Evolutionary conservation across 1,140 invertebrate genomes (phyloP).

Genomic region (Scylla paramamosain): DNA sequence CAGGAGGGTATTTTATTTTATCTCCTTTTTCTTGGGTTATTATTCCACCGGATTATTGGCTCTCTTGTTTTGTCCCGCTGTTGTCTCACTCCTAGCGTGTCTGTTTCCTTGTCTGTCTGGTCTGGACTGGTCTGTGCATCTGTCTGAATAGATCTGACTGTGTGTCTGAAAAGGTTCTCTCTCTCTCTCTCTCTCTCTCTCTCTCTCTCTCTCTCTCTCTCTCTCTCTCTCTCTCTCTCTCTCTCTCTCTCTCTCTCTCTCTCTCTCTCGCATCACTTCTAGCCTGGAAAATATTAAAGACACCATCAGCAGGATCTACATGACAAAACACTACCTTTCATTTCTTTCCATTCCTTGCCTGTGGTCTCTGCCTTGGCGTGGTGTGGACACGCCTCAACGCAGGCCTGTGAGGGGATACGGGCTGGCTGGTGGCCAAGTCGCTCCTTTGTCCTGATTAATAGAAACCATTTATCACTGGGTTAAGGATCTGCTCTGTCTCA

Average conservation of each 20-base stretch:
- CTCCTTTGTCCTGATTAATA: slow-evolving; percentile 60
- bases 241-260: slow-evolving; percentile 47
- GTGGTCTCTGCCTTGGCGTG: not conserved
- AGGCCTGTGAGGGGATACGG: not conserved
- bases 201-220: slow-evolving; percentile 43
- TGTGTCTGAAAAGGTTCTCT: not conserved
- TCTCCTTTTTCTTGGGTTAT: not conserved
- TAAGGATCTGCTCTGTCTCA: slow-evolving; percentile 32
- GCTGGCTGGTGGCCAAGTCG: slow-evolving; percentile 43
- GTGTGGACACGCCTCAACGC: not conserved
- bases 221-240: slow-evolving; percentile 33
- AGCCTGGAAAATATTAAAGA: too few species aligned
- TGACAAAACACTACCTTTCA: not conserved
- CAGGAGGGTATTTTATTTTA: not conserved
- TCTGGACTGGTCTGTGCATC: too few species aligned
- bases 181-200: slow-evolving; percentile 44
- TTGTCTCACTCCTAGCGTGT: not conserved
- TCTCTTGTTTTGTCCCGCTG: not conserved
- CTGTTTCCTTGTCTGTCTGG: not conserved
- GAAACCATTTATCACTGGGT: slow-evolving; percentile 62
- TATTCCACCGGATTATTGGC: not conserved
- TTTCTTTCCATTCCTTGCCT: not conserved
- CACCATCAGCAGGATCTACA: not conserved
- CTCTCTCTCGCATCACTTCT: not conserved
- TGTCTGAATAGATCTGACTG: too few species aligned